Evolutionary conservation across 2,888 invertebrate species (phyloP), one percentile per base, ranked within the genome.

Genomic region (Melanotus villosus): DNA sequence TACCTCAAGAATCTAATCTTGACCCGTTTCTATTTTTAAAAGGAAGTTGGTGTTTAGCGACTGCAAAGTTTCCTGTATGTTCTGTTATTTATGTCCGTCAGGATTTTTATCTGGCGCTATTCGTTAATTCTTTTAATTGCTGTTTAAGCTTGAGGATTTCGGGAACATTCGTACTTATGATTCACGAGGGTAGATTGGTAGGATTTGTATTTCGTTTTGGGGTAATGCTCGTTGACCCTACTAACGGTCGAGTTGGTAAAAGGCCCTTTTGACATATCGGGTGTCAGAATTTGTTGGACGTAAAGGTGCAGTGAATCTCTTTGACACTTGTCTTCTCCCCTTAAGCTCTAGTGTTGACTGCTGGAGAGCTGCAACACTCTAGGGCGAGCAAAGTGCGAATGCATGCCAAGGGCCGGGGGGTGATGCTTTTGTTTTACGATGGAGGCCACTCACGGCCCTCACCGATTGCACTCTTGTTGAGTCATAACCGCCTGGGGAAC

Each of bases 401-500:
- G 74, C 74, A 74, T 73, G 78, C 78, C 77, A 72, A 70, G 69
- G 76, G 77, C 76, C 70, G 59, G 66, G 71, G 59, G 70, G 71
- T 67, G 26, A n/a, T 76, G 76, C 76, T 75, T 80, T 78, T 80
- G 79, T 80, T 80, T 80, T 80, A 81, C 76, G 80, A 79, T 70
- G 75, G 68, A 75, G 77, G 72, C 79, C 79, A 80, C 79, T 78
- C 78, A 76, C 71, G 74, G 75, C 78, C 79, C 77, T 75, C 76
- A 75, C 70, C 74, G 73, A 77, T 76, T 79, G 78, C 80, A 78
- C 79, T 80, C 74, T 73, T 74, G 78, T 77, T 76, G 79, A 79
- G 77, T 80, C 80, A 80, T 80, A 80, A 81, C 79, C 78, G 77
- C 75, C 77, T 71, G 65, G 80, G 78, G 72, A 78, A 80, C 77